phyloP scores from a whole-genome alignment of 2,797 vertebrate species.

The Muraenolepis orangiensis region DNA sequence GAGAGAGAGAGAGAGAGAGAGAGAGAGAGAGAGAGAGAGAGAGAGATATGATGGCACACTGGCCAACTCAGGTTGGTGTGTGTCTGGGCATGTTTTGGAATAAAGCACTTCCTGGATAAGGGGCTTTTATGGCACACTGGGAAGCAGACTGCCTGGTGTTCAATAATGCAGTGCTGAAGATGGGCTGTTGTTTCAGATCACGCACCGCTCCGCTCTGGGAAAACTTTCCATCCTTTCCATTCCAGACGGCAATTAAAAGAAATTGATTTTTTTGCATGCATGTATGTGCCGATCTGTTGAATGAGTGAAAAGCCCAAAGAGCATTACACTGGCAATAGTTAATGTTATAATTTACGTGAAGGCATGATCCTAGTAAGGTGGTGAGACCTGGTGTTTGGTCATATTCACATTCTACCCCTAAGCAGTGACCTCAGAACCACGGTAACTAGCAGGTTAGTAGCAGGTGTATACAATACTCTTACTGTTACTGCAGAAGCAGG shows the following conservation, averaged over 20 bases:
- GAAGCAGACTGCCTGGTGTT: neutral
- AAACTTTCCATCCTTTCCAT: neutral
- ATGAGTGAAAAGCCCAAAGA: neutral
- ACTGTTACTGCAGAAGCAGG: too few species aligned
- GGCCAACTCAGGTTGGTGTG: too few species aligned
- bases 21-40: too few species aligned
- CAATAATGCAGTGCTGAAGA: conserved; percentile 1
- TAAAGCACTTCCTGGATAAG: neutral
- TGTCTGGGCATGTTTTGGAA: neutral
- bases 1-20: too few species aligned
- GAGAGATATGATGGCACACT: too few species aligned
- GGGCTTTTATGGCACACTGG: neutral
- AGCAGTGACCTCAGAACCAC: neutral
- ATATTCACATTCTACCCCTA: neutral
- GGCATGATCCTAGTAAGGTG: neutral
- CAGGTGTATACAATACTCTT: neutral
- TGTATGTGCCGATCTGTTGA: neutral
- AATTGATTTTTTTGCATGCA: neutral
- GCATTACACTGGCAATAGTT: neutral
- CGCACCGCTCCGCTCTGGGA: neutral
- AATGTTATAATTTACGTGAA: neutral
- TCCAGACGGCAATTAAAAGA: neutral
- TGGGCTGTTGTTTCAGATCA: conserved; percentile 4
- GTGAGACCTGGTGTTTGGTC: neutral
- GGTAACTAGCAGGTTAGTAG: neutral